Evolutionary conservation across 2,797 vertebrate species (phyloP).

Genomic region (Galagoides demidoff): DNA sequence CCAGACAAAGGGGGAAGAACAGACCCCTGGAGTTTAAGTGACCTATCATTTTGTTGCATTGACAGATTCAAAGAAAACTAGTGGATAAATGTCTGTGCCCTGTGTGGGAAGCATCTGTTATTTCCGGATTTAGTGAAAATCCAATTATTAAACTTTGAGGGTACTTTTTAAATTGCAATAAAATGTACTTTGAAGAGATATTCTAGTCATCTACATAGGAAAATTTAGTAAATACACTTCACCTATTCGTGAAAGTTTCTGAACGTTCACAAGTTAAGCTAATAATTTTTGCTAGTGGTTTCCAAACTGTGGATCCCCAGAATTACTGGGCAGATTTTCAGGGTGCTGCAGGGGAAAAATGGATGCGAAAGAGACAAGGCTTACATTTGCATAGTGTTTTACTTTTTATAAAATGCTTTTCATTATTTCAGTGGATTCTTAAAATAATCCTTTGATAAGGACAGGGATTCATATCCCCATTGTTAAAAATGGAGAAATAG

Average conservation of each 20-base stretch:
- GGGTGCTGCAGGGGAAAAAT: not conserved
- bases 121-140: conserved; percentile 37
- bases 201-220: not conserved
- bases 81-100: not conserved
- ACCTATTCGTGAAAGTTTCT: not conserved
- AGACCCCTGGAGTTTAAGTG: not conserved
- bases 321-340: not conserved
- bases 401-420: conserved; percentile 23
- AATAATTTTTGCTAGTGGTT: not conserved
- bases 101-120: not conserved
- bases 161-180: conserved; percentile 25
- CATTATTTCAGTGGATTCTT: not conserved
- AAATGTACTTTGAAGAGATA: not conserved
- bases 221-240: conserved; percentile 5
- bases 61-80: not conserved
- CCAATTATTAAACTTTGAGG: not conserved
- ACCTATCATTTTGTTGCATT: not conserved
- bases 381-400: conserved; percentile 19
- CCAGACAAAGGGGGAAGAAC: not conserved
- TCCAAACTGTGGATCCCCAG: not conserved
- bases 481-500: not conserved
- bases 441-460: conserved; percentile 5
- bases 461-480: not conserved
- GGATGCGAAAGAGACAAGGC: not conserved
- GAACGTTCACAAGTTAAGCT: not conserved